A percentile compares a stretch with the other conserved stretches of the same genome.
These are phyloP conservation scores for Aphidius gifuensis DNA, from an alignment of 1,140 invertebrate species.

Conservation along the genomic window DNA sequence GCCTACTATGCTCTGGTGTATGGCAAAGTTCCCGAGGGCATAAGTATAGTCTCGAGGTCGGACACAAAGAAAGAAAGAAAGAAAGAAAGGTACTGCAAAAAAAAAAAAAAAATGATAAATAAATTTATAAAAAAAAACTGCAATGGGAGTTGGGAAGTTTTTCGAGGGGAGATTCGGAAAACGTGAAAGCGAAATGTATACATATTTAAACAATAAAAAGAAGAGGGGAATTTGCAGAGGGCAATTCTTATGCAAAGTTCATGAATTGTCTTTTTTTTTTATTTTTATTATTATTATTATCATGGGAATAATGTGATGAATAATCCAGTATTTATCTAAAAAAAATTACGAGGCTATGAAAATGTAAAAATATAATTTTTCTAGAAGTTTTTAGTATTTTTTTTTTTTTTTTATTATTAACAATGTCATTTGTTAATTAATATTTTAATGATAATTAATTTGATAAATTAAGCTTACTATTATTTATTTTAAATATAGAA, in stretches of 20 bases:
- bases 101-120: slow-evolving; percentile 4
- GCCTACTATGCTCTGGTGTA: slow-evolving; percentile 16
- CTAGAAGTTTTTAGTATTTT: too few relatives aligned
- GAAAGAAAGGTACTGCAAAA: not conserved
- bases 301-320: not conserved
- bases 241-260: not conserved
- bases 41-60: slow-evolving; percentile 34
- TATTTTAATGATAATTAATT: too few relatives aligned
- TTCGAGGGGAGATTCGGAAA: slow-evolving; percentile 1
- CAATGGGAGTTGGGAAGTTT: slow-evolving; percentile 3
- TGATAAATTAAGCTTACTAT: too few relatives aligned
- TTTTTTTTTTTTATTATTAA: too few relatives aligned
- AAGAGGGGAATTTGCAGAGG: not conserved
- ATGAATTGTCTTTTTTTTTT: not conserved
- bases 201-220: not conserved
- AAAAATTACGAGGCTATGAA: too few relatives aligned
- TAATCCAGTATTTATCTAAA: too few relatives aligned
- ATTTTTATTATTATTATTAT: not conserved
- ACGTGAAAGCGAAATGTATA: not conserved
- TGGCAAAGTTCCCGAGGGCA: slow-evolving; percentile 25
- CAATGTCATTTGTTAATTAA: too few relatives aligned
- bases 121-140: slow-evolving; percentile 14
- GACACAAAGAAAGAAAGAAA: slow-evolving; percentile 23
- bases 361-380: too few relatives aligned
- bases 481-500: too few relatives aligned